A percentile compares a stretch with the other conserved stretches of the same genome.
Evolutionary conservation across 1,140 invertebrate genomes (phyloP).

Genomic region (Drosophila bocqueti): DNA sequence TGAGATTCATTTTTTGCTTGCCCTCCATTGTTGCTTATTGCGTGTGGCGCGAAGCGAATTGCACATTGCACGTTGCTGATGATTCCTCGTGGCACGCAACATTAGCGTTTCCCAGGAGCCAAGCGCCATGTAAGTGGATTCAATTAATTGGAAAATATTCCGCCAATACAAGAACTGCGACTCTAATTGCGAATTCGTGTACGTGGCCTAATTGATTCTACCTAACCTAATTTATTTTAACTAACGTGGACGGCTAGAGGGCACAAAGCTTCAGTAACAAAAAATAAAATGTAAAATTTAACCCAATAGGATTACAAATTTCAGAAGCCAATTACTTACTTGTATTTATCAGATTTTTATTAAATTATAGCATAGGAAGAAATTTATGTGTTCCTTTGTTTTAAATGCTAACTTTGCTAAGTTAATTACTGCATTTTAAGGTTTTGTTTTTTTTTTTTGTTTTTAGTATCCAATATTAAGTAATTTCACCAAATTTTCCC

Average conservation of each 20-base stretch:
- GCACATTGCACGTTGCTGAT: not conserved
- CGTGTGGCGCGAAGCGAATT: not conserved
- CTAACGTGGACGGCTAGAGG: slow-evolving; percentile 13
- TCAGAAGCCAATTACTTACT: not conserved
- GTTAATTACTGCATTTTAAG: not conserved
- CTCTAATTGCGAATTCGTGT: slow-evolving; percentile 37
- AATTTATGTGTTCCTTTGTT: not conserved
- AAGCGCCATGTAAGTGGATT: slow-evolving; percentile 9
- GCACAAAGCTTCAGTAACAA: slow-evolving; percentile 1
- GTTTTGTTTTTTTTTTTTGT: too few relatives aligned
- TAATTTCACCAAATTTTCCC: not conserved
- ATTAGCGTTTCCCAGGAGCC: slow-evolving; percentile 6
- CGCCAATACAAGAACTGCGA: not conserved
- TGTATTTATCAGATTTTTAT: not conserved
- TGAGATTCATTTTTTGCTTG: slow-evolving; percentile 6
- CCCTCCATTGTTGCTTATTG: slow-evolving; percentile 14
- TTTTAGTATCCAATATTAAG: too few relatives aligned
- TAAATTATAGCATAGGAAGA: not conserved
- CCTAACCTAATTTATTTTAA: slow-evolving; percentile 9
- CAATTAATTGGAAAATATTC: slow-evolving; percentile 28
- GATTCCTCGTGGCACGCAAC: slow-evolving; percentile 5
- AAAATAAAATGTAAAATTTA: not conserved
- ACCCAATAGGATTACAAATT: not conserved
- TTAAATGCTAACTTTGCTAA: not conserved
- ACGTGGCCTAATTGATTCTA: slow-evolving; percentile 8